Evolutionary conservation across 2,888 invertebrate genomes (phyloP).

Genomic region (Cheilosia variabilis): DNA sequence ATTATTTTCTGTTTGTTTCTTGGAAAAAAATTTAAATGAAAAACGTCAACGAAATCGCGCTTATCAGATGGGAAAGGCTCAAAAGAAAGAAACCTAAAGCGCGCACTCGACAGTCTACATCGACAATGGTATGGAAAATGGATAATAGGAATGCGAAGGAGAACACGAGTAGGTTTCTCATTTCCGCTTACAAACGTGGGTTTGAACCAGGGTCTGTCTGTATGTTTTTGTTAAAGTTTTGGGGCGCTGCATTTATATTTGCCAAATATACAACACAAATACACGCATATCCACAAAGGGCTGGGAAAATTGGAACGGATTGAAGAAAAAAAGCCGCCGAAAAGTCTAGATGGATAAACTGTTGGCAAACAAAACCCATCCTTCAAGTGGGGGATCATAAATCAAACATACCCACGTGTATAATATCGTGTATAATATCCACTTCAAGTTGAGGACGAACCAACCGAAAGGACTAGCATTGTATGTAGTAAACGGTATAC

Average conservation of each 20-base stretch:
- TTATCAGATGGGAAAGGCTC: conserved; percentile 42
- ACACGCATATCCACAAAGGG: background rate
- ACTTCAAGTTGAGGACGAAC: conserved; percentile 11
- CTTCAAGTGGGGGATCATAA: conserved; percentile 32
- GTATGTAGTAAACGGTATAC: background rate
- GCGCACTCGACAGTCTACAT: too few relatives aligned
- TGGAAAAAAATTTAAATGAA: conserved; percentile 28
- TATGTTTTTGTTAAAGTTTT: conserved; percentile 9
- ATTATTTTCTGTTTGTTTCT: background rate
- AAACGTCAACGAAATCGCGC: conserved; percentile 17
- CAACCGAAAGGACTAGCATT: conserved; percentile 2
- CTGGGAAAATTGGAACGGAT: background rate
- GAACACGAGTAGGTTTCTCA: conserved; percentile 36
- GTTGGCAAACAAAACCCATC: conserved; percentile 51
- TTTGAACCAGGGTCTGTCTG: conserved; percentile 5
- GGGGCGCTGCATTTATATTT: conserved; percentile 52
- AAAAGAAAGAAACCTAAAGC: background rate
- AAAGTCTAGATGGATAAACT: conserved; percentile 50
- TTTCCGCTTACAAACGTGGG: conserved; percentile 47
- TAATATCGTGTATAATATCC: background rate
- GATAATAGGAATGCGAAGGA: conserved; percentile 22
- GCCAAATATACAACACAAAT: conserved; percentile 33
- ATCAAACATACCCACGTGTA: conserved; percentile 51
- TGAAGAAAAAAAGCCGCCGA: conserved; percentile 40
- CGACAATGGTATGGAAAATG: background rate